A percentile compares a stretch with the other conserved stretches of the same genome.
Conservation (phyloP, 2,797 vertebrate genomes). For the Trachurus trachurus region DNA sequence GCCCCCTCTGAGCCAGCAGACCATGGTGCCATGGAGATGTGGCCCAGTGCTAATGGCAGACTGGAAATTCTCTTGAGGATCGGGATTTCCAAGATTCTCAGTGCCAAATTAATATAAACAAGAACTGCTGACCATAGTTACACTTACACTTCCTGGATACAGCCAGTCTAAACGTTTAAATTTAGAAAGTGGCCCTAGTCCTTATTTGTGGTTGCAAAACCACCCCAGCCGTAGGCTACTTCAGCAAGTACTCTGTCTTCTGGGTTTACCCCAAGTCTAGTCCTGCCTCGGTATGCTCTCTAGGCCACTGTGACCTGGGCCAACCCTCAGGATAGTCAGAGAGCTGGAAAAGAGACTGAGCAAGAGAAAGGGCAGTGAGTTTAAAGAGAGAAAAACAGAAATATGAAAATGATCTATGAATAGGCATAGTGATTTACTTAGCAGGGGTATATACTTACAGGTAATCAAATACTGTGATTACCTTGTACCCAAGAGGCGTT, state of each 20-base stretch:
- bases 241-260: conserved; percentile 17
- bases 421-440: conserved; percentile 38
- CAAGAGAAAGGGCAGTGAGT: conserved; percentile 19
- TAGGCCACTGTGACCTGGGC: conserved; percentile 54
- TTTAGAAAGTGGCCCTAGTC: not conserved
- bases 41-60: conserved; percentile 29
- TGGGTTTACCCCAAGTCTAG: conserved; percentile 33
- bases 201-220: conserved; percentile 18
- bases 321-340: conserved; percentile 28
- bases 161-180: not conserved
- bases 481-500: conserved; percentile 52
- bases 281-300: conserved; percentile 48
- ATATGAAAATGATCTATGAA: conserved; percentile 40
- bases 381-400: conserved; percentile 30
- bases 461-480: conserved; percentile 62
- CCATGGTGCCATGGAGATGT: conserved; percentile 38
- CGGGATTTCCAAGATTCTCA: conserved; percentile 38
- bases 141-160: conserved; percentile 16
- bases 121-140: conserved; percentile 3
- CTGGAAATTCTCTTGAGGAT: conserved; percentile 40
- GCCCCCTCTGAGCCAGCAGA: conserved; percentile 37
- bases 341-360: conserved; percentile 17
- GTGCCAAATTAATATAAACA: conserved; percentile 11
- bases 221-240: conserved; percentile 6
- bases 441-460: conserved; percentile 45